Evolutionary conservation across 2,888 invertebrate genomes (phyloP), one percentile per base, ranked within the genome.

Genomic region (Ypsolopha sequella): DNA sequence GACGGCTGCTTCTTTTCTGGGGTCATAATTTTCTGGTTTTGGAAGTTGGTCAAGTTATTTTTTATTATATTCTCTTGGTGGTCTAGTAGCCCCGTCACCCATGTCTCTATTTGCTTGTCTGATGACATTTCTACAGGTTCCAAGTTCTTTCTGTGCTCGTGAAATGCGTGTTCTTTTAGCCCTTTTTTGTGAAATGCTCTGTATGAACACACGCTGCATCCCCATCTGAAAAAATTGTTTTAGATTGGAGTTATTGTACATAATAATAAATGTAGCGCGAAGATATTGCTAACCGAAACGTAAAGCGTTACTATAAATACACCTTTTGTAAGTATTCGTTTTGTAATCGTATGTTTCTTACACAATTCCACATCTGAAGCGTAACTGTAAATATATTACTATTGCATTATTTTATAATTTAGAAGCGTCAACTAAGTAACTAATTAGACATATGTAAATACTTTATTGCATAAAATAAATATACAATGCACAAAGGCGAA

Each of bases 121-220:
- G 71, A 63, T 1, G 86, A 74, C 8, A 89, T 65, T 46, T 74
- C 70, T 0, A 77, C 68, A 0, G 79, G 75, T n/a, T 77, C 70
- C 1, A 65, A 57, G 46, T 64, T 68, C 13, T 68, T 66, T 4
- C 73, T 61, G 59, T 90, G 90, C 48, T 85, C 86, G 1, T 77
- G 76, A 8, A 60, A 56, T 55, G 88, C 87, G 62, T 92, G 92
- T 1, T 87, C 88, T 33, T 76, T 68, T 14, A 91, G 72, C 0
- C 88, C 81, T 2, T 70, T 76, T 54, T 80, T 85, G 59, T 89
- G 89, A 56, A 90, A 88, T 0, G 89, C 88, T 55, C 86, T 87
- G 61, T 88, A 89, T 0, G 85, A 76, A 62, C 92, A 92, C 1
- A 80, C 65, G 13, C 76, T 80, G 61, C 92, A 92, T 13, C 82